A percentile compares a stretch with the other conserved stretches of the same genome.
phyloP scores from a whole-genome alignment of 2,888 invertebrate species.

The Isotomurus palustris region DNA sequence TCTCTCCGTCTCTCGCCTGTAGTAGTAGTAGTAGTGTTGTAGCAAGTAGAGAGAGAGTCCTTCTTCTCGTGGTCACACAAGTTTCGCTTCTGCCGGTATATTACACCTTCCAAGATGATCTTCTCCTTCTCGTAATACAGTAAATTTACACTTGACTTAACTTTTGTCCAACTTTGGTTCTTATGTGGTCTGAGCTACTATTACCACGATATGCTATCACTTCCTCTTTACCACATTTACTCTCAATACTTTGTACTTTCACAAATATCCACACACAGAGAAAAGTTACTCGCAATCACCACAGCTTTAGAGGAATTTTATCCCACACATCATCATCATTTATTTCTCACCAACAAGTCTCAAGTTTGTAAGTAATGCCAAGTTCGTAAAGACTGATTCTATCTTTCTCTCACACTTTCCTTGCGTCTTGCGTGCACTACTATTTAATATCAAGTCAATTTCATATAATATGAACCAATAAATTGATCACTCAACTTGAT shows the following conservation, averaged over 20 bases:
- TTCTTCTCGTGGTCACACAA: neutral
- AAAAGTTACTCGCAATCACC: slow-evolving; percentile 34
- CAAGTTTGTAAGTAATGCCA: too few relatives aligned
- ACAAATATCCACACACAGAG: slow-evolving; percentile 12
- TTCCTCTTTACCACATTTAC: slow-evolving; percentile 6
- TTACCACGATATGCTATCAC: slow-evolving; percentile 18
- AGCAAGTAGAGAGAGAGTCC: neutral
- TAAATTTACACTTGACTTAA: slow-evolving; percentile 27
- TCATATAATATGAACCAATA: too few relatives aligned
- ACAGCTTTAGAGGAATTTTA: slow-evolving; percentile 24
- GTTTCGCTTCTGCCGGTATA: neutral
- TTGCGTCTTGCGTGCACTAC: neutral
- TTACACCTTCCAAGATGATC: slow-evolving; percentile 40
- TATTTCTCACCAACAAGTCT: too few relatives aligned
- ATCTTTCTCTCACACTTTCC: too few relatives aligned
- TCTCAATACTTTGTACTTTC: neutral
- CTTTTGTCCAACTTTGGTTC: slow-evolving; percentile 27
- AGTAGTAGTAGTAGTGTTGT: neutral
- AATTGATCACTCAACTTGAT: too few relatives aligned
- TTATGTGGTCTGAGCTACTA: slow-evolving; percentile 8
- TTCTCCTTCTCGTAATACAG: slow-evolving; percentile 38
- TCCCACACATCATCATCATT: too few relatives aligned
- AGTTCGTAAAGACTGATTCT: too few relatives aligned
- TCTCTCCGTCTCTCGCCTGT: neutral
- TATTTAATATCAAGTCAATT: too few relatives aligned